A percentile compares a stretch with the other conserved stretches of the same genome.
Conservation (phyloP, 2,797 vertebrate genomes). For the Cyprinodon diabolis region DNA sequence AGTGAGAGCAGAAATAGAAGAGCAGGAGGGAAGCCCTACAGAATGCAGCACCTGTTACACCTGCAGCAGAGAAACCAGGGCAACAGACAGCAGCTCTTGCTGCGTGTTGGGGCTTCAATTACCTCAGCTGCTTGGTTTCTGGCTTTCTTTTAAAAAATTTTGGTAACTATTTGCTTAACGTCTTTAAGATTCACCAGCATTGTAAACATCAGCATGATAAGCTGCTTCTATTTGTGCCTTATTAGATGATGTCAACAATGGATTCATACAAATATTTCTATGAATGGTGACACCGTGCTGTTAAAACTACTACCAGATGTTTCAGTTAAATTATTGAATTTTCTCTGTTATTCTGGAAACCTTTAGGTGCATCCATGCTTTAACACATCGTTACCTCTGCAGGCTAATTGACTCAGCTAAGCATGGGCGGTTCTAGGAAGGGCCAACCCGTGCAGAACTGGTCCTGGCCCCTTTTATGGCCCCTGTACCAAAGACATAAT, state of each 20-base stretch:
- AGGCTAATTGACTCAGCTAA: too few species aligned
- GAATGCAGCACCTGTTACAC: conserved; percentile 59
- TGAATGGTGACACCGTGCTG: conserved; percentile 29
- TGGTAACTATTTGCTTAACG: conserved; percentile 28
- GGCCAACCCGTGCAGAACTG: too few species aligned
- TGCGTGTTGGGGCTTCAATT: neutral
- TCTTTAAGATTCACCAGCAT: conserved; percentile 19
- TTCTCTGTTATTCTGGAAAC: too few species aligned
- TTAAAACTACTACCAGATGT: neutral
- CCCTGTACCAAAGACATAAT: too few species aligned
- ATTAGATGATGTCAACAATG: conserved; percentile 40
- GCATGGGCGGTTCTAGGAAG: too few species aligned
- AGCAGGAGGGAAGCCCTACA: conserved; percentile 47
- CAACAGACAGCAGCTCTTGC: conserved; percentile 44
- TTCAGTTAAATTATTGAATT: neutral
- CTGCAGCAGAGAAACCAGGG: conserved; percentile 53
- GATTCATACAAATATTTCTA: conserved; percentile 30
- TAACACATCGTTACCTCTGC: too few species aligned
- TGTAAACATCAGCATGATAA: conserved; percentile 16
- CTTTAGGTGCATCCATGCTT: too few species aligned
- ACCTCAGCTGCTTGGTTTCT: conserved; percentile 48
- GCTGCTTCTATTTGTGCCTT: conserved; percentile 23
- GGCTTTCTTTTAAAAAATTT: conserved; percentile 27
- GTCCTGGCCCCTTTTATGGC: too few species aligned
- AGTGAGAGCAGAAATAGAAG: conserved; percentile 45